Evolutionary conservation across 2,797 vertebrate species (phyloP).

Genomic region (Benthosema pterotum): DNA sequence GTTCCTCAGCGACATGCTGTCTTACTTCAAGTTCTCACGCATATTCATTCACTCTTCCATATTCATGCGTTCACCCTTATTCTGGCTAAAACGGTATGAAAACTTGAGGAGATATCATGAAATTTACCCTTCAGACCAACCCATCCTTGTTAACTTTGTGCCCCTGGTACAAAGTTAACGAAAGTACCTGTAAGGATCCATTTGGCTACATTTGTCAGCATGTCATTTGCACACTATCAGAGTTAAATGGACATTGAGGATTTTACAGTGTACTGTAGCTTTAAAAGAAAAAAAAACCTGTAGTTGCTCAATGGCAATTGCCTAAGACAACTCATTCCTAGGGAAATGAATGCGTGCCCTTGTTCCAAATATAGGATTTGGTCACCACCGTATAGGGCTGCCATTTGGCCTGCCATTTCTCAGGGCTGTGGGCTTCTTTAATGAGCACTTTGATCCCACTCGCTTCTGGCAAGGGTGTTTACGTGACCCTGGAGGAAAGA

Average conservation of each 20-base stretch:
- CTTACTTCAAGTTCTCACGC: neutral
- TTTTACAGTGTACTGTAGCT: constrained; percentile 28
- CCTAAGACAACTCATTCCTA: constrained; percentile 78
- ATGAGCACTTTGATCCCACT: constrained; percentile 83
- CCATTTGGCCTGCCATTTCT: constrained; percentile 78
- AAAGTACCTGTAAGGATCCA: too few relatives aligned
- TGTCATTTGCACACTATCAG: too few relatives aligned
- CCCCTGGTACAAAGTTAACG: too few relatives aligned
- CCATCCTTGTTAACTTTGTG: too few relatives aligned
- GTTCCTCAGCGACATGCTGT: neutral
- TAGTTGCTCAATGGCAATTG: constrained; percentile 76
- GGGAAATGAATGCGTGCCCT: constrained; percentile 77
- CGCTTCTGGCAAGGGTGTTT: constrained; percentile 79
- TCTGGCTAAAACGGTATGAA: neutral
- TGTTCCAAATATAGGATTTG: constrained; percentile 81
- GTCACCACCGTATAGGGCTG: constrained; percentile 68
- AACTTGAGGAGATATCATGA: too few relatives aligned
- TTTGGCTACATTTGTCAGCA: too few relatives aligned
- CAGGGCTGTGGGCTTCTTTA: constrained; percentile 80
- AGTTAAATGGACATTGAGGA: too few relatives aligned
- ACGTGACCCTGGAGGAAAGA: constrained; percentile 65
- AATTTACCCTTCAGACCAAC: too few relatives aligned
- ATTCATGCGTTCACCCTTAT: neutral
- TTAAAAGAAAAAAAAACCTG: constrained; percentile 64
- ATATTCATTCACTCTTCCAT: neutral